A percentile compares a stretch with the other conserved stretches of the same genome.
Evolutionary conservation across 2,113 vertebrate genomes (phyloP).

Genomic region (Menura novaehollandiae): DNA sequence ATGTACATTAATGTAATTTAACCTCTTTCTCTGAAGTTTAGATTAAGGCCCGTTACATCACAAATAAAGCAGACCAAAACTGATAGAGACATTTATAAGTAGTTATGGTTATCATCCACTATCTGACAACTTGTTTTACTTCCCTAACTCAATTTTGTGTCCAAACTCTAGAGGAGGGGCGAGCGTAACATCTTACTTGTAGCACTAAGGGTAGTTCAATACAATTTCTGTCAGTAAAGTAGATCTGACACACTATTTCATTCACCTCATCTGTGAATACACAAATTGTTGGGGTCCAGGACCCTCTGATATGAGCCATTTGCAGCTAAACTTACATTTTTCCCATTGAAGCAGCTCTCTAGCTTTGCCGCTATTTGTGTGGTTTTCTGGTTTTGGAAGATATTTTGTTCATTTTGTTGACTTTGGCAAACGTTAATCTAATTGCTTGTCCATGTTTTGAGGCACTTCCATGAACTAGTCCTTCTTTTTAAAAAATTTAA

Average conservation of each 20-base stretch:
- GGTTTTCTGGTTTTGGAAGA: not conserved
- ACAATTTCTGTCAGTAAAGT: not conserved
- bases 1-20: conserved; percentile 26
- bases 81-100: conserved; percentile 6
- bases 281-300: not conserved
- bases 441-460: not conserved
- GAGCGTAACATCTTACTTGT: not conserved
- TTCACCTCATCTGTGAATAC: not conserved
- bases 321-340: not conserved
- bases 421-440: not conserved
- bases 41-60: not conserved
- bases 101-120: not conserved
- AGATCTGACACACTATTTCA: not conserved
- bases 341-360: not conserved
- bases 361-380: not conserved
- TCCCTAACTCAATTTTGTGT: not conserved
- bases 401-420: not conserved
- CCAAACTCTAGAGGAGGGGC: not conserved
- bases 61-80: conserved; percentile 4
- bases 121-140: not conserved
- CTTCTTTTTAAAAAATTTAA: not conserved
- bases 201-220: not conserved
- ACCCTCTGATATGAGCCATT: not conserved
- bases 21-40: conserved; percentile 14
- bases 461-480: not conserved